A percentile compares a stretch with the other conserved stretches of the same genome.
Conservation (phyloP, 2,113 vertebrate species). For the Sarotherodon lohbergeri region DNA sequence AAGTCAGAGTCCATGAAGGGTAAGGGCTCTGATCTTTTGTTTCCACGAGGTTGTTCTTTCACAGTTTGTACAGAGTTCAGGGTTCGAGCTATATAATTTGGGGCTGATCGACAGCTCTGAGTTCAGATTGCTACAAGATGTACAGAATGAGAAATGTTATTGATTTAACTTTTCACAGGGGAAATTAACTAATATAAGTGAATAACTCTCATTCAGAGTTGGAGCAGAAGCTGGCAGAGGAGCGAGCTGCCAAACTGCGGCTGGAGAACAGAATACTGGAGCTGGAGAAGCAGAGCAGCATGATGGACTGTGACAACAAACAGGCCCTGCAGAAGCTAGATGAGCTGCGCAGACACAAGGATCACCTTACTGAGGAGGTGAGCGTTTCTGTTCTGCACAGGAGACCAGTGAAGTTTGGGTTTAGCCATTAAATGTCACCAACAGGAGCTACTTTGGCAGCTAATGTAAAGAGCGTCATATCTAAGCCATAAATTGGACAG, state of each 20-base stretch:
- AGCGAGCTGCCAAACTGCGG: constrained; percentile 84
- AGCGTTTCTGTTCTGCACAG: not conserved
- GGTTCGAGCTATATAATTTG: not conserved
- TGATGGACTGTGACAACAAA: constrained; percentile 96
- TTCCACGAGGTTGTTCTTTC: not conserved
- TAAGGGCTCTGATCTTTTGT: constrained; percentile 35
- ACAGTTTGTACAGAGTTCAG: not conserved
- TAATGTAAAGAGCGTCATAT: not conserved
- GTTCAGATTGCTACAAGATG: not conserved
- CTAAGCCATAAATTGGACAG: not conserved
- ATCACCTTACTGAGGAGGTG: constrained; percentile 89
- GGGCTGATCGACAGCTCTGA: not conserved
- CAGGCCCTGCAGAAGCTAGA: constrained; percentile 93
- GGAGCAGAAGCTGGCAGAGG: constrained; percentile 93
- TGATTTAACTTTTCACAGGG: not conserved
- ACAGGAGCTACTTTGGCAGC: not conserved
- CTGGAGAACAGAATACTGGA: constrained; percentile 91
- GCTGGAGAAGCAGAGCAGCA: constrained; percentile 90
- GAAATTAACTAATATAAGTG: not conserved
- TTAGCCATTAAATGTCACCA: not conserved
- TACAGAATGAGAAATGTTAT: not conserved
- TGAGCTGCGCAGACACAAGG: constrained; percentile 87
- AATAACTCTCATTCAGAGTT: constrained; percentile 73
- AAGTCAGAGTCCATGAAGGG: constrained; percentile 98
- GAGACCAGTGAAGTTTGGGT: not conserved